Evolutionary conservation across 2,113 vertebrate species (phyloP), one percentile per base, ranked within the genome.

Genomic region (Lagopus leucura): DNA sequence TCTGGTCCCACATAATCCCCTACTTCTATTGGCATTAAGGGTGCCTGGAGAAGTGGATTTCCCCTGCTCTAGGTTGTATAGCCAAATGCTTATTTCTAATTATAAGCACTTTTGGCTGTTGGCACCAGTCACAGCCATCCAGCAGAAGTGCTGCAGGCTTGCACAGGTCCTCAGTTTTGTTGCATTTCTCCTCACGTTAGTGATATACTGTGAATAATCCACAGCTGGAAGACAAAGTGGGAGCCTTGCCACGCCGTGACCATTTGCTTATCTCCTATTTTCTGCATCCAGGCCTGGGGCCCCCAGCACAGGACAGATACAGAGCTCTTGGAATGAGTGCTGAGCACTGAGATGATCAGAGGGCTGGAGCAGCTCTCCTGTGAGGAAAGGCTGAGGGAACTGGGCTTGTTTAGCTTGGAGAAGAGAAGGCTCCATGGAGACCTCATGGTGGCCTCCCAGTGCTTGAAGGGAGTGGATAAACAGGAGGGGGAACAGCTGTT

Each of bases 91-190:
- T 77, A 36, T 42, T 52, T 52, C n/a, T 38, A 45, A 66, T 45
- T 21, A 22, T 42, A 10, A 52, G 36, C 28, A 16, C 15, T 13
- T 13, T 13, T 45, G 81, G 4, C 50, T 6, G 12, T 1, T 4
- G 43, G 19, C 19, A 19, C 7, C 3, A 7, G 0, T 19, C 3
- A 24, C 52, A 48, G 52, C 34, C 19, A 1, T 0, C 17, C 8
- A 3, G 48, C 27, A 47, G 3, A 47, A 15, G 69, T 1, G 28
- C 40, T 6, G 36, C 22, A 6, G 36, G 5, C 17, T n/a, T 36
- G 52, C 15, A 30, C 61, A 30, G 22, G 21, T 28, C 6, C 48
- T 30, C n/a, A 7, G 32, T 50, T 12, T 40, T 22, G 19, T 5
- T 12, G 54, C 19, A 2, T 36, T 43, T 60, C 58, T 34, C 19